phyloP scores from a whole-genome alignment of 92 coral and sea anemone species.

The Umimayanthus chanpuru region DNA sequence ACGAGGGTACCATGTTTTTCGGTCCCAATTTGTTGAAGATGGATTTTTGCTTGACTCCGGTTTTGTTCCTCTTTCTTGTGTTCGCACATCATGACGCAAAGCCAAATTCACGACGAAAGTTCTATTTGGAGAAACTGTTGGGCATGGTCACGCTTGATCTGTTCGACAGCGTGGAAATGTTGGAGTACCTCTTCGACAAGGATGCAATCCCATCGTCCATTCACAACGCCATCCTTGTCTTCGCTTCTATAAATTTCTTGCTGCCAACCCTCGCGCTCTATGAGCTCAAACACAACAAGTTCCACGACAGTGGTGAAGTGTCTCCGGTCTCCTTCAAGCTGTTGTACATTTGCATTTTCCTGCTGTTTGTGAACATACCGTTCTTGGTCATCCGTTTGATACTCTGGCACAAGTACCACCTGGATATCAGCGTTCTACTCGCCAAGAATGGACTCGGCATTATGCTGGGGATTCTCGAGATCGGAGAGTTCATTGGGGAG shows the following conservation, averaged over 20 bases:
- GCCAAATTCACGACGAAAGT: constrained; percentile 74
- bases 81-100: constrained; percentile 86
- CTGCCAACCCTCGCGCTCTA: constrained; percentile 87
- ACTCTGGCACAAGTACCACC: constrained; percentile 71
- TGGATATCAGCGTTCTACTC: constrained; percentile 77
- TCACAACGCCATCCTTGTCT: constrained; percentile 65
- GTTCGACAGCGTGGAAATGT: constrained; percentile 93
- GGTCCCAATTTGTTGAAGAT: constrained; percentile 82
- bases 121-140: constrained; percentile 81
- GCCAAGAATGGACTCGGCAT: constrained; percentile 85
- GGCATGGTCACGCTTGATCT: constrained; percentile 86
- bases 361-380: constrained; percentile 83
- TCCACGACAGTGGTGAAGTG: constrained; percentile 85
- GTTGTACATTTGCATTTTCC: constrained; percentile 73
- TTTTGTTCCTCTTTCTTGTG: constrained; percentile 60
- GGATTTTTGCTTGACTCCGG: constrained; percentile 68
- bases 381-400: constrained; percentile 76
- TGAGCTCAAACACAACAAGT: constrained; percentile 85
- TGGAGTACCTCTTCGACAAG: constrained; percentile 80
- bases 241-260: constrained; percentile 80
- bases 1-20: constrained; percentile 65
- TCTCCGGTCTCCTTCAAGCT: constrained; percentile 81
- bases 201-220: constrained; percentile 42
- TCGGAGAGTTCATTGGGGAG: constrained; percentile 82
- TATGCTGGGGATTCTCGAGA: constrained; percentile 72